phyloP scores from a whole-genome alignment of 2,888 invertebrate species.

The Lochmaea crataegi region DNA sequence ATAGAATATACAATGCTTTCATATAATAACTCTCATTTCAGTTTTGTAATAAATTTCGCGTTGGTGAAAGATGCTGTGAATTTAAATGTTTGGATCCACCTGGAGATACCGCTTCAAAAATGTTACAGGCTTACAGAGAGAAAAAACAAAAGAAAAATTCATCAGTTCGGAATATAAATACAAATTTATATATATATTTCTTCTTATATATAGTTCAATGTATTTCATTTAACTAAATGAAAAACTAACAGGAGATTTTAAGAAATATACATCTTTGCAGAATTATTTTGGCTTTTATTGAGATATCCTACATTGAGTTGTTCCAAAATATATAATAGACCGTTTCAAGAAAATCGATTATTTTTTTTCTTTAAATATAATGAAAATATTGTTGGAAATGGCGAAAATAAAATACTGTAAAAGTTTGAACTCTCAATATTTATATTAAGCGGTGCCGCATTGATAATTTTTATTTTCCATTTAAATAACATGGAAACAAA shows the following conservation, averaged over 20 bases:
- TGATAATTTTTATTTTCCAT: too few species aligned
- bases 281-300: not conserved
- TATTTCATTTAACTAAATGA: slow-evolving; percentile 9
- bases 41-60: slow-evolving; percentile 88
- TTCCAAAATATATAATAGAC: not conserved
- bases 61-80: slow-evolving; percentile 88
- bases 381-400: too few species aligned
- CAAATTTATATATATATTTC: not conserved
- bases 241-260: not conserved
- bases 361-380: too few species aligned
- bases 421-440: too few species aligned
- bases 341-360: too few species aligned
- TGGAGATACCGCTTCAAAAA: slow-evolving; percentile 69
- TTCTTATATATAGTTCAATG: slow-evolving; percentile 7
- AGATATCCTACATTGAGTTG: not conserved
- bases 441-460: too few species aligned
- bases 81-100: slow-evolving; percentile 88
- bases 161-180: not conserved
- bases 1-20: not conserved
- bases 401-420: too few species aligned
- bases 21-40: slow-evolving; percentile 56
- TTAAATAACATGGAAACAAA: too few species aligned
- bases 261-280: not conserved
- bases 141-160: slow-evolving; percentile 45
- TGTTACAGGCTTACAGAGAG: slow-evolving; percentile 58